Conservation (phyloP, 2,113 vertebrate genomes). For the Meriones unguiculatus region DNA sequence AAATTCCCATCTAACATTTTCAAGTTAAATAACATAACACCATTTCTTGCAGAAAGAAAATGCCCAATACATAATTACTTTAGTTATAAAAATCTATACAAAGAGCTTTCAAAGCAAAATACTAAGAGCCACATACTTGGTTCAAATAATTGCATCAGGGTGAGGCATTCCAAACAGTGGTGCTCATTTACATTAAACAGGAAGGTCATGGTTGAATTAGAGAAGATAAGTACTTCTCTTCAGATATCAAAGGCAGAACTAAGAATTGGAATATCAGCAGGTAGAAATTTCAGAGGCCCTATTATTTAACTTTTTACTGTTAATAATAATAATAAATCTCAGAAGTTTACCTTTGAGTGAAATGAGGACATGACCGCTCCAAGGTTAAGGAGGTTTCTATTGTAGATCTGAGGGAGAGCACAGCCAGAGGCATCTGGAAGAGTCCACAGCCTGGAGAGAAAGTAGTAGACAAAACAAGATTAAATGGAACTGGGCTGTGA, state of each 20-base stretch:
- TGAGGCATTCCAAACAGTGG: not conserved
- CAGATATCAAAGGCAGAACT: slow-evolving; percentile 15
- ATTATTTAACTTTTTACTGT: slow-evolving; percentile 21
- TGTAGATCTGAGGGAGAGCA: not conserved
- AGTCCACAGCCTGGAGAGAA: not conserved
- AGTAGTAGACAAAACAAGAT: not conserved
- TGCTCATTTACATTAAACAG: not conserved
- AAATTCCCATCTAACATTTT: not conserved
- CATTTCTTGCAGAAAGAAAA: not conserved
- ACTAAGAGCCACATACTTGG: not conserved
- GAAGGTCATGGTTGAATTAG: not conserved
- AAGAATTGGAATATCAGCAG: not conserved
- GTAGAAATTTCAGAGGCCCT: not conserved
- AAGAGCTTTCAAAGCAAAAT: slow-evolving; percentile 47
- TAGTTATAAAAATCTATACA: not conserved
- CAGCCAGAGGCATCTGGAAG: not conserved
- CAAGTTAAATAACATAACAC: not conserved
- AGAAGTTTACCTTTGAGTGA: slow-evolving; percentile 8
- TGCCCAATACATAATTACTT: not conserved
- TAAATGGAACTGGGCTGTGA: not conserved
- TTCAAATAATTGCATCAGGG: not conserved
- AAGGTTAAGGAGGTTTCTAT: not conserved
- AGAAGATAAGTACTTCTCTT: slow-evolving; percentile 18
- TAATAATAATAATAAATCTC: not conserved
- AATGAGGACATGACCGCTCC: not conserved